Conservation (phyloP, 2,797 vertebrate genomes). For the Halcyon chelicuti region DNA sequence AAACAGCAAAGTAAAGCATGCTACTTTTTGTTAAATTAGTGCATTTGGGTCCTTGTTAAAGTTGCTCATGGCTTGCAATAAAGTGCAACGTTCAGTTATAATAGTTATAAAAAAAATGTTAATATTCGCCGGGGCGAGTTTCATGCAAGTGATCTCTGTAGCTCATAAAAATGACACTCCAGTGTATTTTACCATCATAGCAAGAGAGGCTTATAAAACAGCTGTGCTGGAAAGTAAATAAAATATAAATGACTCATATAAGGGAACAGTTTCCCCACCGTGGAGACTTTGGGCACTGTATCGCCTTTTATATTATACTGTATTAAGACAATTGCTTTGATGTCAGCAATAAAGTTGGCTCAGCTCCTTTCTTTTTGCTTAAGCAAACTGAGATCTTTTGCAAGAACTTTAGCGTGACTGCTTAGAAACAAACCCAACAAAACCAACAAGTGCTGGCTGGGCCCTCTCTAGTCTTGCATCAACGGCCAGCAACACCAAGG, state of each 20-base stretch:
- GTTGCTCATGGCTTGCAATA: not conserved
- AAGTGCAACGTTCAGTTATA: not conserved
- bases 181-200: not conserved
- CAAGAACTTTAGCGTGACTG: accelerated
- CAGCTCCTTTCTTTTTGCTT: not conserved
- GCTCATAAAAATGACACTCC: not conserved
- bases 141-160: not conserved
- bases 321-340: not conserved
- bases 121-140: not conserved
- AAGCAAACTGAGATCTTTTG: not conserved
- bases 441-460: accelerated
- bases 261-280: not conserved
- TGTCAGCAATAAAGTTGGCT: not conserved
- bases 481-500: not conserved
- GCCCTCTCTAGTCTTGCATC: not conserved
- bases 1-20: not conserved
- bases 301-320: not conserved
- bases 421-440: not conserved
- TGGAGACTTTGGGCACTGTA: not conserved
- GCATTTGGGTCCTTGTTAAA: not conserved
- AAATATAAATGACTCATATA: not conserved
- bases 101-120: not conserved
- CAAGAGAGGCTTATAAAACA: not conserved
- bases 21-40: not conserved
- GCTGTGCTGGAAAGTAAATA: not conserved